Conservation (phyloP, 2,888 invertebrate species). For the Agonum fuliginosum region DNA sequence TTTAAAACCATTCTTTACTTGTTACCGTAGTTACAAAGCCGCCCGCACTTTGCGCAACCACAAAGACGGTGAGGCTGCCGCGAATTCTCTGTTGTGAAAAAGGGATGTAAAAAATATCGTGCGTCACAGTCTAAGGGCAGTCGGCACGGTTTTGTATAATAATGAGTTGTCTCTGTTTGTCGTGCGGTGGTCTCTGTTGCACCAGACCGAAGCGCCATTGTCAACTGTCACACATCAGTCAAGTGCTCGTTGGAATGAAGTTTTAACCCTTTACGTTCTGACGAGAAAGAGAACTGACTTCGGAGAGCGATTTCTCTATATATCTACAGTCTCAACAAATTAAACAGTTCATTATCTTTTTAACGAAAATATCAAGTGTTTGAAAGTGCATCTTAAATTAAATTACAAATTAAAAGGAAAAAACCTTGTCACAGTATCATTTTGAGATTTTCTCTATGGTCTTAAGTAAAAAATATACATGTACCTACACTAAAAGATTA, state of each 20-base stretch:
- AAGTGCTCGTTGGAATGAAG: conserved; percentile 60
- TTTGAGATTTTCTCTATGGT: too few species aligned
- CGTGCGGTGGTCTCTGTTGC: conserved; percentile 59
- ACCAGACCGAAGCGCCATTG: conserved; percentile 63
- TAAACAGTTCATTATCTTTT: too few species aligned
- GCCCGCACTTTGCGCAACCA: conserved; percentile 48
- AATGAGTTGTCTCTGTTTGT: conserved; percentile 57
- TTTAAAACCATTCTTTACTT: conserved; percentile 60
- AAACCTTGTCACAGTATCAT: too few species aligned
- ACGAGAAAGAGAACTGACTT: not conserved
- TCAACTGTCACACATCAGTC: conserved; percentile 65
- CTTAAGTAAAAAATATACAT: too few species aligned
- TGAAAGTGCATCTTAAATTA: too few species aligned
- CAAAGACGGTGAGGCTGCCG: conserved; percentile 35
- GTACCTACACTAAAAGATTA: too few species aligned
- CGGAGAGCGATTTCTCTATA: not conserved
- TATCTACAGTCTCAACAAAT: not conserved
- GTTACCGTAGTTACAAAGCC: conserved; percentile 60
- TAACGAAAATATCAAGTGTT: too few species aligned
- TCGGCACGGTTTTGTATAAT: conserved; percentile 59
- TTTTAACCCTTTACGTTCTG: conserved; percentile 59
- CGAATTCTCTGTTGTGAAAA: not conserved
- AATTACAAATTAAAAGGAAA: too few species aligned
- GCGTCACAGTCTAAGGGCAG: conserved; percentile 43
- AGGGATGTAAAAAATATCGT: conserved; percentile 35